phyloP scores from a whole-genome alignment of 2,797 vertebrate species.

The Chiloscyllium punctatum region DNA sequence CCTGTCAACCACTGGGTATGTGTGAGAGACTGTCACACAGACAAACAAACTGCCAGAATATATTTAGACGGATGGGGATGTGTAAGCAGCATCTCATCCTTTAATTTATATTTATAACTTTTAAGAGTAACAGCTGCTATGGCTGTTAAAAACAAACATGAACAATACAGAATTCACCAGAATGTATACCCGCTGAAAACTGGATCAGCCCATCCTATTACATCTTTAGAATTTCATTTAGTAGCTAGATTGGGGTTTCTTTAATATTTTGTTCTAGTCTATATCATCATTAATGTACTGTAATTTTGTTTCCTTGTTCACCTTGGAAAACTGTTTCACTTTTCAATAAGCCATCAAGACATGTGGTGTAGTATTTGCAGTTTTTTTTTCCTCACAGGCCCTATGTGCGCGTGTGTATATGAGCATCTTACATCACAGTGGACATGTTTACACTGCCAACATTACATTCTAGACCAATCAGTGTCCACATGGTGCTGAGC shows the following conservation, averaged over 20 bases:
- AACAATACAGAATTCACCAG: background rate
- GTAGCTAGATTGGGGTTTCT: background rate
- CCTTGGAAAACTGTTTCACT: background rate
- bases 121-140: background rate
- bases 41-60: background rate
- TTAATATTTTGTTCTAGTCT: background rate
- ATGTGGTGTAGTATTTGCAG: background rate
- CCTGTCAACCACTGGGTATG: background rate
- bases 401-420: too few relatives aligned
- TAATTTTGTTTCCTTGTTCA: background rate
- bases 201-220: background rate
- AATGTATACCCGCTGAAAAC: background rate
- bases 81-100: background rate
- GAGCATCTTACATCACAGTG: background rate
- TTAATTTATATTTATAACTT: background rate
- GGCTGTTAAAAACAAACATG: slow-evolving; percentile 2
- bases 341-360: background rate
- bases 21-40: background rate
- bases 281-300: background rate
- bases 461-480: too few relatives aligned
- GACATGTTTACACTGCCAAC: background rate
- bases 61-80: too few relatives aligned
- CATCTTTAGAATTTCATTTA: background rate
- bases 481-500: background rate
- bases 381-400: background rate